A percentile compares a stretch with the other conserved stretches of the same genome.
Evolutionary conservation across 1,140 invertebrate species (phyloP).

Genomic region (Chrysomallon squamiferum): DNA sequence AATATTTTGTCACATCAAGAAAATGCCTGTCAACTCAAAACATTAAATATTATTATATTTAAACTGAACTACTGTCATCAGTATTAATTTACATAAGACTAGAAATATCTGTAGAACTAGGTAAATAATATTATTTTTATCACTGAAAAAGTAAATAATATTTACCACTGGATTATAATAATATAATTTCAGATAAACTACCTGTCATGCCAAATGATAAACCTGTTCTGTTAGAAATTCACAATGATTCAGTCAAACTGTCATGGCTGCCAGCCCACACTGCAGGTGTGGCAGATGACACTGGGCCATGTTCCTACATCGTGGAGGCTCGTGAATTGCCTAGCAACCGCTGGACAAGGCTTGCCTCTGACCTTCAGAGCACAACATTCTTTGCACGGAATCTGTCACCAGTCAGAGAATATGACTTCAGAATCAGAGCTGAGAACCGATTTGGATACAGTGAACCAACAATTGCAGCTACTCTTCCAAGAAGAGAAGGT

Average conservation of each 20-base stretch:
- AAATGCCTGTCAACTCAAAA: no score
- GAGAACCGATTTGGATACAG: slow-evolving; percentile 51
- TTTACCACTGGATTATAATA: no score
- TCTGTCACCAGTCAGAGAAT: slow-evolving; percentile 50
- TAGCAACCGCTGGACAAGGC: slow-evolving; percentile 49
- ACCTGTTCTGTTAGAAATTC: slow-evolving; percentile 40
- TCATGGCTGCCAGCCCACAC: slow-evolving; percentile 52
- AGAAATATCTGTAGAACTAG: no score
- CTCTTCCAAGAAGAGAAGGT: slow-evolving; percentile 34
- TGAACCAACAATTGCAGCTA: slow-evolving; percentile 45
- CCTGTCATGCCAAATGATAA: slow-evolving; percentile 49
- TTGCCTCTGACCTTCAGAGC: slow-evolving; percentile 37
- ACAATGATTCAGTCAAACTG: slow-evolving; percentile 39
- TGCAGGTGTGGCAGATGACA: slow-evolving; percentile 35
- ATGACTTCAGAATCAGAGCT: slow-evolving; percentile 50
- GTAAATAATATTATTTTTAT: no score
- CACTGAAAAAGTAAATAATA: no score
- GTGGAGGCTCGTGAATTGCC: slow-evolving; percentile 54
- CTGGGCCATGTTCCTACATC: slow-evolving; percentile 43
- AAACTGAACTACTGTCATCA: no score
- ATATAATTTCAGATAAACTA: slow-evolving; percentile 37
- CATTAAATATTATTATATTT: no score
- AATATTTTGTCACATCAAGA: no score
- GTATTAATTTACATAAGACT: no score
- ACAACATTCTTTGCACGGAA: slow-evolving; percentile 37